Evolutionary conservation across 2,888 invertebrate species (phyloP).

Genomic region (Trichopria drosophilae): DNA sequence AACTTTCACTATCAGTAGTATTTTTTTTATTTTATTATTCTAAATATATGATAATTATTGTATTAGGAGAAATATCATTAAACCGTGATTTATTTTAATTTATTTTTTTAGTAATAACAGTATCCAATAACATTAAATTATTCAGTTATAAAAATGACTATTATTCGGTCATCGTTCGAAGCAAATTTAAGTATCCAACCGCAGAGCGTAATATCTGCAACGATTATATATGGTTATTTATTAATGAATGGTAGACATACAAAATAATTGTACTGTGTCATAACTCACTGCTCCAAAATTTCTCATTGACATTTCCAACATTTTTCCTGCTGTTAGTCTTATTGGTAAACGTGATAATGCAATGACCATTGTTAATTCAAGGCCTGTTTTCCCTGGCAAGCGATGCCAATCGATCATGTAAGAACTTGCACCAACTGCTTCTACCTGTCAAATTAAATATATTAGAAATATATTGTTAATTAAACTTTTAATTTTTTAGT

Average conservation of each 20-base stretch:
- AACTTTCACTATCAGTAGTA: no score
- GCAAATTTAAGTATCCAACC: slow-evolving; percentile 12
- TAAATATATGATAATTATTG: no score
- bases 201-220: slow-evolving; percentile 19
- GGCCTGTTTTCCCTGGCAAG: slow-evolving; percentile 32
- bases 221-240: neutral
- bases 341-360: slow-evolving; percentile 34
- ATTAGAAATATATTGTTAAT: neutral
- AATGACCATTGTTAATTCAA: slow-evolving; percentile 34
- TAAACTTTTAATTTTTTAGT: no score
- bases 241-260: neutral
- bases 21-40: no score
- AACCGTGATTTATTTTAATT: no score
- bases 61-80: no score
- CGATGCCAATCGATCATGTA: slow-evolving; percentile 38
- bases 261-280: neutral
- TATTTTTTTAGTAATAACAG: no score
- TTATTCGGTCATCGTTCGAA: slow-evolving; percentile 21
- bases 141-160: no score
- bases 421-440: slow-evolving; percentile 23
- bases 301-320: slow-evolving; percentile 39
- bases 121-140: no score
- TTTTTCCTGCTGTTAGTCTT: slow-evolving; percentile 39
- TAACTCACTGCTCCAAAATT: slow-evolving; percentile 38
- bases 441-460: slow-evolving; percentile 21